Percentiles rank a stretch among this genome's conserved stretches.
Conservation (phyloP, 2,797 vertebrate species). For the Phataginus tricuspis region DNA sequence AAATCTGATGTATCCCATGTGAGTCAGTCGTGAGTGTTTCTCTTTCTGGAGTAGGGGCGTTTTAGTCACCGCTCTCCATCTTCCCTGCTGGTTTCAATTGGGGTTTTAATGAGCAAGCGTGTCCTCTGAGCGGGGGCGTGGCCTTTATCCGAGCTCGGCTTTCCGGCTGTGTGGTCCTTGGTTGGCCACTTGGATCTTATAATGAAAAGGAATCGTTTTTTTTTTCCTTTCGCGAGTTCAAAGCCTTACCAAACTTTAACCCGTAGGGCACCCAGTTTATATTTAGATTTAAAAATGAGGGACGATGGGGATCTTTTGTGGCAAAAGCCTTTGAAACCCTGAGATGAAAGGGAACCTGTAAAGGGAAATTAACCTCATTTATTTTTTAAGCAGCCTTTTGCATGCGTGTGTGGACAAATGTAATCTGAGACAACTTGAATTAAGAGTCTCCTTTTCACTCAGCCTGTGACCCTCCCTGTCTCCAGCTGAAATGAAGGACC, state of each 20-base stretch:
- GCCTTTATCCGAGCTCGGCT: neutral
- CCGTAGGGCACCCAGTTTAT: neutral
- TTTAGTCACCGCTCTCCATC: neutral
- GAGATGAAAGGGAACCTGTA: slow-evolving; percentile 74
- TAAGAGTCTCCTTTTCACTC: neutral
- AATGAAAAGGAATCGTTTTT: neutral
- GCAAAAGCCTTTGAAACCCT: slow-evolving; percentile 68
- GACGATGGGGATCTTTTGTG: slow-evolving; percentile 45
- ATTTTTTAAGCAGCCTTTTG: slow-evolving; percentile 69
- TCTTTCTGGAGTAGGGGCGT: neutral
- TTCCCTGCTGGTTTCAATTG: slow-evolving; percentile 42
- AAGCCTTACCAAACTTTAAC: slow-evolving; percentile 30
- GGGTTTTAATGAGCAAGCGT: slow-evolving; percentile 67
- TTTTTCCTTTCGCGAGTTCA: slow-evolving; percentile 40
- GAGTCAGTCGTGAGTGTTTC: slow-evolving; percentile 69
- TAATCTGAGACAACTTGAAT: slow-evolving; percentile 46
- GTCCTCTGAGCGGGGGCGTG: neutral
- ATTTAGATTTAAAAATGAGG: slow-evolving; percentile 34
- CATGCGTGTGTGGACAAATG: slow-evolving; percentile 69
- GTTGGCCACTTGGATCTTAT: neutral
- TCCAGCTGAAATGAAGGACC: neutral
- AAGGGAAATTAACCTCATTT: slow-evolving; percentile 72
- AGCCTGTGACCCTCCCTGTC: neutral
- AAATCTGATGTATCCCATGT: slow-evolving; percentile 53
- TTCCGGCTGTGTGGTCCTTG: slow-evolving; percentile 57